A percentile compares a stretch with the other conserved stretches of the same genome.
These are phyloP conservation scores for Atherix ibis DNA, from an alignment of 2,888 invertebrate genomes.

Conservation along the genomic window DNA sequence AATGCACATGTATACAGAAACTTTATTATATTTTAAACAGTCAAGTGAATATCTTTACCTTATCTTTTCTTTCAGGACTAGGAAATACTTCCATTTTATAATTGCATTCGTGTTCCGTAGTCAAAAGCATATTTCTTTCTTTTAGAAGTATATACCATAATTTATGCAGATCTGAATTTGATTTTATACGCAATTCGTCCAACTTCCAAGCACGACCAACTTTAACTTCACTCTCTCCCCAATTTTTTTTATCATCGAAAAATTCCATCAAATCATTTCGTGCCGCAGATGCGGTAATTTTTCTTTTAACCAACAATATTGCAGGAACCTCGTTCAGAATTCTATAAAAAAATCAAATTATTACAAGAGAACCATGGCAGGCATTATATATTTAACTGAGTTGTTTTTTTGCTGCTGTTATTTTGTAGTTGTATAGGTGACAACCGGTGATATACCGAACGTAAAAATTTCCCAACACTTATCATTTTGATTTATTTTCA, in stretches of 20 bases:
- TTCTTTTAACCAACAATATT: no score
- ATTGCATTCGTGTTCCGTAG: constrained; percentile 80
- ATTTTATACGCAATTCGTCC: constrained; percentile 88
- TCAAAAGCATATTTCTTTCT: constrained; percentile 91
- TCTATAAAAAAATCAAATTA: no score
- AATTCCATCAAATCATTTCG: constrained; percentile 62
- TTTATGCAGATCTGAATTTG: constrained; percentile 90
- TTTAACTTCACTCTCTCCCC: constrained; percentile 58
- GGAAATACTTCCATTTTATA: constrained; percentile 55
- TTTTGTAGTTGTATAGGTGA: no score
- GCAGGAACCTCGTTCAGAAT: no score
- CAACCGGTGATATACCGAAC: no score
- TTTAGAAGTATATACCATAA: constrained; percentile 85
- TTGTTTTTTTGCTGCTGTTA: no score
- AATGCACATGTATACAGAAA: no score
- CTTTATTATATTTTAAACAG: background rate
- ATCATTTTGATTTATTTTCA: no score
- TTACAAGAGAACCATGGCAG: no score
- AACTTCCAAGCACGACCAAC: constrained; percentile 74
- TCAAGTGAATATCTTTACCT: constrained; percentile 28
- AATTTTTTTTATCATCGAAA: constrained; percentile 74
- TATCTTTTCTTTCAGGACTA: constrained; percentile 84
- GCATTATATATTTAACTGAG: no score
- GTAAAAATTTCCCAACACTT: no score
- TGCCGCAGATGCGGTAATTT: constrained; percentile 31